These are phyloP conservation scores for Manduca sexta DNA, from an alignment of 1,140 invertebrate species.

Conservation along the genomic window DNA sequence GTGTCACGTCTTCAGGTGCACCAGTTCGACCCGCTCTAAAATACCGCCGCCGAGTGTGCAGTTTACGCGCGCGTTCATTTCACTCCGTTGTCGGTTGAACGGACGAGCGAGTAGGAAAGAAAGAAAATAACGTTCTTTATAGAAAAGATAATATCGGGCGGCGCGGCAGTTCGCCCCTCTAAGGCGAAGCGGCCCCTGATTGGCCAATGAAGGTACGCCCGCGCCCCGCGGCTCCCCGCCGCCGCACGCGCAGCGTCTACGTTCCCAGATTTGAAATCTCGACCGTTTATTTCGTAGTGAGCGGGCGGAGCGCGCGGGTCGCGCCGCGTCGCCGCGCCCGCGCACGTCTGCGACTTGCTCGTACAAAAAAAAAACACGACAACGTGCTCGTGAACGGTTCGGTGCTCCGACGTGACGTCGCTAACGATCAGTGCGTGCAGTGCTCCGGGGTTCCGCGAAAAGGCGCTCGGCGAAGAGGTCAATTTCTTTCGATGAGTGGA, in stretches of 20 bases:
- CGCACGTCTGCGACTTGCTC: conserved; percentile 34
- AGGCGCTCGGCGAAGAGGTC: conserved; percentile 42
- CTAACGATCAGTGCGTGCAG: conserved; percentile 63
- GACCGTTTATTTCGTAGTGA: conserved; percentile 69
- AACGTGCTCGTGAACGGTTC: conserved; percentile 62
- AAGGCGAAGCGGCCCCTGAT: conserved; percentile 56
- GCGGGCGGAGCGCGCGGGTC: conserved; percentile 41
- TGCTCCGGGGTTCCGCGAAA: conserved; percentile 36
- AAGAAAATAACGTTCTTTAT: conserved; percentile 64
- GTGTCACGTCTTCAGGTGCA: not conserved
- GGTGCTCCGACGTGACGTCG: conserved; percentile 60
- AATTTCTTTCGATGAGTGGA: conserved; percentile 74
- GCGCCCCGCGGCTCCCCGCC: conserved; percentile 27
- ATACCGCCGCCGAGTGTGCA: conserved; percentile 41
- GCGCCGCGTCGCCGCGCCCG: conserved; percentile 10
- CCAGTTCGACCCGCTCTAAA: not conserved
- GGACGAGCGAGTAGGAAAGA: conserved; percentile 60
- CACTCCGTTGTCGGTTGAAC: conserved; percentile 68
- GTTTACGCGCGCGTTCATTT: conserved; percentile 62
- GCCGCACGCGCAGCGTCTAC: conserved; percentile 61
- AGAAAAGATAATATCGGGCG: conserved; percentile 62
- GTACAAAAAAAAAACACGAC: conserved; percentile 54
- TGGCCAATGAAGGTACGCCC: conserved; percentile 35
- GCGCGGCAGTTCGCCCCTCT: conserved; percentile 42
- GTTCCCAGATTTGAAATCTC: conserved; percentile 69